Base-by-base conservation (phyloP, 2,113 vertebrate genomes). In the Lamprologus ornatipinnis region DNA sequence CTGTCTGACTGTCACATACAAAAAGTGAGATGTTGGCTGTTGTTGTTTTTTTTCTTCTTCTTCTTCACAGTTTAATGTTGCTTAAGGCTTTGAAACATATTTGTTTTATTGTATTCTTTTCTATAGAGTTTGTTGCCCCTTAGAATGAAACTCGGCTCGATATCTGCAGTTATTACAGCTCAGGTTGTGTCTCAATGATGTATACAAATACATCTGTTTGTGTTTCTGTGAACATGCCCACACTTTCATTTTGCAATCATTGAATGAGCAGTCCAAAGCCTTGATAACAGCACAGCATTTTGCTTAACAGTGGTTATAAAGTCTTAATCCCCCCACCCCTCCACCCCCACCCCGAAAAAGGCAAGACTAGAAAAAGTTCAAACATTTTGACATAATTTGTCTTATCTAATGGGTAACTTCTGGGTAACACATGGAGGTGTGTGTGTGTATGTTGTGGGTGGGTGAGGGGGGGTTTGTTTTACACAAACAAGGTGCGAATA, bases 41-140 rank as follows among this genome's bases (percentile, higher is more conserved):
- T 57, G 47, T 85, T 90, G 11, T 88, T 49, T 87, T 83, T 85
- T 17, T 9, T 68, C 12, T 68, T 42, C n/a, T 42, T 88, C 85
- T 54, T 75, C 42, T 82, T 85, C n/a, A 42, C 79, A 81, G 33
- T n/a, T 40, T 86, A 88, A 84, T 88, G 81, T 88, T 58, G 86
- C 89, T 70, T 31, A 35, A 79, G 85, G 88, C 80, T 65, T 37
- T 15, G 14, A 28, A 14, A 47, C 19, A 6, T 21, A n/a, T 79
- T 85, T 78, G 35, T 88, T 88, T 45, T 83, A 35, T 68, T 84
- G 51, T 51, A 28, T 68, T 84, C 13, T 68, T 84, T 58, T 53
- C 54, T 82, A 40, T 47, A 57, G 47, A 49, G 37, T 88, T 85
- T 81, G 53, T 33, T 13, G 54, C 17, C 55, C 81, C 68, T 75